Conservation (phyloP, 30 jellyfish, hydroid and myxozoan genomes). For the Aurelia sp. region DNA sequence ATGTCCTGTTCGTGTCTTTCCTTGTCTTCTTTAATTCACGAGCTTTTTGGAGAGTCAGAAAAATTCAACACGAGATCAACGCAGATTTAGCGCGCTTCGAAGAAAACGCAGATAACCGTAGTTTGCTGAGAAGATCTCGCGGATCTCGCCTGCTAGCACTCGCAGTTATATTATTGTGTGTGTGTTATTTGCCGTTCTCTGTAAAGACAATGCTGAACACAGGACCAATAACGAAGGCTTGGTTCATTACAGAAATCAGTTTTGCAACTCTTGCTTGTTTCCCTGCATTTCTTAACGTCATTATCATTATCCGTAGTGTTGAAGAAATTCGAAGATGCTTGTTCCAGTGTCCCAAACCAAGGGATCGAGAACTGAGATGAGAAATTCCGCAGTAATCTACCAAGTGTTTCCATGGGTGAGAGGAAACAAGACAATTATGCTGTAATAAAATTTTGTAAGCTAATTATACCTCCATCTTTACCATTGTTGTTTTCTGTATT, state of each 20-base stretch:
- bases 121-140: conserved; percentile 24
- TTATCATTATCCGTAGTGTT: neutral
- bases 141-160: conserved; percentile 16
- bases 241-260: neutral
- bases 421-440: too few relatives aligned
- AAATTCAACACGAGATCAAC: conserved; percentile 4
- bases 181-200: conserved; percentile 44
- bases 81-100: conserved; percentile 19
- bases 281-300: conserved; percentile 27
- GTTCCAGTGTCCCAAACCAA: neutral
- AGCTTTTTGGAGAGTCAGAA: conserved; percentile 7
- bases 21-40: conserved; percentile 21
- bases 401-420: too few relatives aligned
- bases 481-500: too few relatives aligned
- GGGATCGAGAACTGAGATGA: too few relatives aligned
- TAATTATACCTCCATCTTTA: too few relatives aligned
- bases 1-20: neutral
- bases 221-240: neutral
- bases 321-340: conserved; percentile 23
- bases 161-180: neutral
- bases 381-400: too few relatives aligned
- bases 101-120: neutral
- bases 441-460: too few relatives aligned
- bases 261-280: conserved; percentile 1
- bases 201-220: neutral